Evolutionary conservation across 2,113 vertebrate species (phyloP).

Genomic region (Oryctolagus cuniculus): mOryCun1.1 NC_091445.1:86252501-86253000

Average conservation of each 20-base stretch:
- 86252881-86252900: neutral
- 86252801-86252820: slow-evolving; percentile 46
- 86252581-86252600: neutral
- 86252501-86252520: neutral
- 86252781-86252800: slow-evolving; percentile 1
- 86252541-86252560: neutral
- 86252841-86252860: slow-evolving; percentile 46
- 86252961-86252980: neutral
- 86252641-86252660: slow-evolving; percentile 39
- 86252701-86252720: slow-evolving; percentile 7
- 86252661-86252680: neutral
- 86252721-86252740: neutral
- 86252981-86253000: slow-evolving; percentile 51
- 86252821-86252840: neutral
- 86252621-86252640: neutral
- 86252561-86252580: slow-evolving; percentile 49
- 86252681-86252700: slow-evolving; percentile 10
- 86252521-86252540: slow-evolving; percentile 32
- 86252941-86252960: slow-evolving; percentile 53
- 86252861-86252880: neutral
- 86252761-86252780: slow-evolving; percentile 47
- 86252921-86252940: slow-evolving; percentile 49
- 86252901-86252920: neutral
- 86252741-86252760: slow-evolving; percentile 3
- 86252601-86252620: slow-evolving; percentile 18